Conservation (phyloP, 2,113 vertebrate genomes). For the Tapirus terrestris region DNA sequence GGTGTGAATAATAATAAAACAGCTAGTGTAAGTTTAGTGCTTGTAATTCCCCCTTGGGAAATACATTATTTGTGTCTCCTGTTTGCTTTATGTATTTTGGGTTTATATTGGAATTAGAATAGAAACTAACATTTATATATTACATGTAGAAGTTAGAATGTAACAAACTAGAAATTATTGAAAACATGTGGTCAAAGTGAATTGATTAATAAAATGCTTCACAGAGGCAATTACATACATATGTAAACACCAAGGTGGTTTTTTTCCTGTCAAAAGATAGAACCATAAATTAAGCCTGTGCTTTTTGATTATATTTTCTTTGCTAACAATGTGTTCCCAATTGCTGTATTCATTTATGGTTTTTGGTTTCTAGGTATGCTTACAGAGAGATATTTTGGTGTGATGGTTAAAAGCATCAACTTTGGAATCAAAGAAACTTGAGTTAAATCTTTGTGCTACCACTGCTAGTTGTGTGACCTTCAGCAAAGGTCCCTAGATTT, state of each 20-base stretch:
- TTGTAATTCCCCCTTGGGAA: constrained; percentile 42
- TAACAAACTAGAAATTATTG: constrained; percentile 42
- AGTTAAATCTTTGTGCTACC: not conserved
- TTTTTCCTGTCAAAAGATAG: not conserved
- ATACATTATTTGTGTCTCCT: constrained; percentile 22
- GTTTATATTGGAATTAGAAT: constrained; percentile 57
- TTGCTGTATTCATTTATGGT: not conserved
- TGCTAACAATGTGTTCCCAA: not conserved
- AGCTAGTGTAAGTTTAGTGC: constrained; percentile 33
- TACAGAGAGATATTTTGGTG: constrained; percentile 12
- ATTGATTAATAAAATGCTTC: constrained; percentile 33
- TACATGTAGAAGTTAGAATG: not conserved
- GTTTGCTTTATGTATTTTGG: constrained; percentile 62
- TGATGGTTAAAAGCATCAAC: not conserved
- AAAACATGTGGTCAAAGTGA: not conserved
- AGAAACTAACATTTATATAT: not conserved
- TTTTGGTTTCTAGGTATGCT: constrained; percentile 38
- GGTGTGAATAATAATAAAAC: constrained; percentile 64
- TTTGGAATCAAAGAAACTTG: constrained; percentile 29
- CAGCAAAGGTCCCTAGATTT: not conserved
- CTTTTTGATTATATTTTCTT: constrained; percentile 29
- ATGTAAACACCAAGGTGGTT: not conserved
- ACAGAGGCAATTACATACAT: not conserved
- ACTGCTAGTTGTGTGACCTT: not conserved
- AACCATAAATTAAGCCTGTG: not conserved